Evolutionary conservation across 1,140 invertebrate species (phyloP), one percentile per base, ranked within the genome.

Genomic region (Triops longicaudatus): DNA sequence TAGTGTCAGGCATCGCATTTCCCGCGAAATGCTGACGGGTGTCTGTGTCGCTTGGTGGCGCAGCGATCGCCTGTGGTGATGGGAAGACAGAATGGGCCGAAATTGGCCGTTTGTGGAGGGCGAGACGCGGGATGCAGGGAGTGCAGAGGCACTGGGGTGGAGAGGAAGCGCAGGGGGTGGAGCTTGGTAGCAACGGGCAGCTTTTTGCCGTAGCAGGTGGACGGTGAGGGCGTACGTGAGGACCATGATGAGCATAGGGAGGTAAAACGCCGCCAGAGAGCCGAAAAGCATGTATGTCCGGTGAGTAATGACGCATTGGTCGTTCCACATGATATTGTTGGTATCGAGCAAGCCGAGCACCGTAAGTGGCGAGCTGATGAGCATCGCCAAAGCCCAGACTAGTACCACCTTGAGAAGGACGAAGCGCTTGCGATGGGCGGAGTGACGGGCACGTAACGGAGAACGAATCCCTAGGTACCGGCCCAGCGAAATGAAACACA

Each of bases 401-500:
- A 93, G 85, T 3, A 90, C 90, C 73, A 96, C 94, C 84, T 94
- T 93, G 80, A 94, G 87, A 28, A 90, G 89, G 10, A 94, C 91
- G 78, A 92, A 86, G 63, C 91, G 87, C 81, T 92, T 92, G 81
- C 91, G 91, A 26, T 75, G 83, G 80, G 63, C 78, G n/a, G 76
- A 37, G n/a, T 73, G 71, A 28, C 93, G 85, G 12, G 91, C 93
- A 80, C 91, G 92, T 79, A 98, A 84, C 0, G 96, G 96, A 84
- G 94, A 94, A 42, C 93, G 87, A 78, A 98, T 97, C 71, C 94
- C 94, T 78, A 97, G 84, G 84, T 96, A 98, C 81, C 96, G 89
- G 78, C 95, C 94, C 79, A 98, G 87, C 44, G 93, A 95, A 83
- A 98, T 98, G 85, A 95, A 96, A 83, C 95, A 96, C 94, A 98